phyloP scores from a whole-genome alignment of 2,797 vertebrate genomes.

The Podargus strigoides region DNA sequence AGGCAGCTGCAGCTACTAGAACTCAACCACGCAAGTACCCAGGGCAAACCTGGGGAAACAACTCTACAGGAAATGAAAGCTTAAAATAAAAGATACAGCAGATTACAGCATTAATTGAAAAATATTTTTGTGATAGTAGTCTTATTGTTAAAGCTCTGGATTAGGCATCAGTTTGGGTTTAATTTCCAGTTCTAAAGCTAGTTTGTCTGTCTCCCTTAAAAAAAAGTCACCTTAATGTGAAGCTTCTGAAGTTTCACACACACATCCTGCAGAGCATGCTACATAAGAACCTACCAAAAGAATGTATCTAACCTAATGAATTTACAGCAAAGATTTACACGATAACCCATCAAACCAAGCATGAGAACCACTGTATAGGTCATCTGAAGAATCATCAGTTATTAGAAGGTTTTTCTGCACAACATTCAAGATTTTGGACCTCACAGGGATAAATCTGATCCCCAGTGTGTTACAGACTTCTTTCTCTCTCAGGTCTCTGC shows the following conservation, averaged over 20 bases:
- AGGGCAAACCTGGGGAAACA: not conserved
- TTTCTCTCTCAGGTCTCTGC: not conserved
- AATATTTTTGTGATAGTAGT: not conserved
- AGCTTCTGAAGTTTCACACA: not conserved
- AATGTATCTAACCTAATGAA: not conserved
- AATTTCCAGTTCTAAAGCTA: not conserved
- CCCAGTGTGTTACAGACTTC: not conserved
- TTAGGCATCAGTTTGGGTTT: not conserved
- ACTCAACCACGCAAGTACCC: not conserved
- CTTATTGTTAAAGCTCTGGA: not conserved
- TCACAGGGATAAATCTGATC: not conserved
- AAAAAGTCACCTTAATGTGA: not conserved
- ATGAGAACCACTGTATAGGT: not conserved
- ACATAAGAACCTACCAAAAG: not conserved
- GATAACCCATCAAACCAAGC: not conserved
- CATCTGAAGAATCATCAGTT: not conserved
- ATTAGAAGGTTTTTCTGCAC: not conserved
- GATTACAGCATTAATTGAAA: not conserved
- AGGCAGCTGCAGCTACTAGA: not conserved
- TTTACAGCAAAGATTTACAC: not conserved
- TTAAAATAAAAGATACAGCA: not conserved
- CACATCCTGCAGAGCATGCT: not conserved
- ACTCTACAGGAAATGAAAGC: not conserved
- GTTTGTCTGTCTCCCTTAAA: not conserved
- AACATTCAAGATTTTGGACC: not conserved